These are phyloP conservation scores for Meteorus sp. DNA, from an alignment of 1,140 invertebrate genomes.

Conservation along the genomic window DNA sequence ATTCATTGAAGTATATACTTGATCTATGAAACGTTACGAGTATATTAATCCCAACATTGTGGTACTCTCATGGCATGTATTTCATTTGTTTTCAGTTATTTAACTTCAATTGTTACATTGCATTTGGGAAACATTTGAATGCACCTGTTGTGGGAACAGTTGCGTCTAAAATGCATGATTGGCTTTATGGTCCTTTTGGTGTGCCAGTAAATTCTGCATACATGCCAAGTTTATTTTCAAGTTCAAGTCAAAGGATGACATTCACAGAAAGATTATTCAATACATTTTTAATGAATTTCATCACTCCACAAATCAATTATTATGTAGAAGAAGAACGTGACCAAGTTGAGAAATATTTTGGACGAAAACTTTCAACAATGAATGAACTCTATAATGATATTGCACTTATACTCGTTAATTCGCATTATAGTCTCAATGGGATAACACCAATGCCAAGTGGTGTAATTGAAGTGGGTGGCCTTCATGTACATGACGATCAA, in stretches of 20 bases:
- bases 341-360: conserved; percentile 50
- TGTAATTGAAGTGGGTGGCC: conserved; percentile 63
- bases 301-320: conserved; percentile 29
- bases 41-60: too few relatives aligned
- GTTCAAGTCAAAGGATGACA: conserved; percentile 64
- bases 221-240: conserved; percentile 53
- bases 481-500: conserved; percentile 54
- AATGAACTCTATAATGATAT: conserved; percentile 21
- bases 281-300: not conserved
- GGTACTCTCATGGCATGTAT: too few relatives aligned
- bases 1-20: too few relatives aligned
- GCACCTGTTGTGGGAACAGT: conserved; percentile 63
- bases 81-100: not conserved
- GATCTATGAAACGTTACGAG: too few relatives aligned
- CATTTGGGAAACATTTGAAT: conserved; percentile 61
- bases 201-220: conserved; percentile 62
- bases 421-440: conserved; percentile 59
- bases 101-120: conserved; percentile 54
- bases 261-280: conserved; percentile 62
- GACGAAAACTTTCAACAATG: conserved; percentile 53
- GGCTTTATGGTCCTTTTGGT: conserved; percentile 63
- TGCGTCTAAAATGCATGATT: conserved; percentile 60
- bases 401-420: conserved; percentile 61
- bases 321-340: conserved; percentile 26
- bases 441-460: conserved; percentile 55